Percentiles rank a stretch among this genome's conserved stretches.
Conservation (phyloP, 1,140 invertebrate genomes). For the Platyscapa corneri region DNA sequence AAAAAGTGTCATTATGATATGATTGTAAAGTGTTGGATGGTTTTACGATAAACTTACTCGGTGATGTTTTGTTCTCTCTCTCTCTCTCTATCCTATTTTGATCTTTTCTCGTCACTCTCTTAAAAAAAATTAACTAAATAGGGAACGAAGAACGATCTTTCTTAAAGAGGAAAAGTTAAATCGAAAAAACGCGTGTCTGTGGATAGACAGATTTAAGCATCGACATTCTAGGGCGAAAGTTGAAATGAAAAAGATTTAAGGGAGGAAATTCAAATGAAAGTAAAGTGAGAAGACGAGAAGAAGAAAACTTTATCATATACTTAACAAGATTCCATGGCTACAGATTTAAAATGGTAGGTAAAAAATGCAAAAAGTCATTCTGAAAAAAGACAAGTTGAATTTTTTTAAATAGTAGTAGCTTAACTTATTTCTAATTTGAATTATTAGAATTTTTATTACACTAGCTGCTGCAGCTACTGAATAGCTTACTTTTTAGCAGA, state of each 20-base stretch:
- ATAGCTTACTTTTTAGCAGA: too few relatives aligned
- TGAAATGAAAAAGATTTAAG: not conserved
- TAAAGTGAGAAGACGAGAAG: not conserved
- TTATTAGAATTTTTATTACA: too few relatives aligned
- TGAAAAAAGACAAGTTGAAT: not conserved
- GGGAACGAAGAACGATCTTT: not conserved
- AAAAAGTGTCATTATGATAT: too few relatives aligned
- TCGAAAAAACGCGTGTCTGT: not conserved
- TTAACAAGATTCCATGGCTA: not conserved
- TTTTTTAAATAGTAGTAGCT: too few relatives aligned
- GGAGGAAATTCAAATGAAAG: not conserved
- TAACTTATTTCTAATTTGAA: too few relatives aligned
- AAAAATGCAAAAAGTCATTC: not conserved
- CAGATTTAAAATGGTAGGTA: not conserved
- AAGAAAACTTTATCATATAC: slow-evolving; percentile 15
- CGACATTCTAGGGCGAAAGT: not conserved
- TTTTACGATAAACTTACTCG: too few relatives aligned
- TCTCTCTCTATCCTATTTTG: too few relatives aligned
- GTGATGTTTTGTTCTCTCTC: not conserved
- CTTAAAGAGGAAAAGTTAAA: slow-evolving; percentile 18
- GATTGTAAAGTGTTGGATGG: too few relatives aligned
- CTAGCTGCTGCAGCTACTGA: too few relatives aligned
- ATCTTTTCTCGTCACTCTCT: not conserved
- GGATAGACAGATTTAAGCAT: not conserved
- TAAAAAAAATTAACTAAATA: not conserved